phyloP scores from a whole-genome alignment of 2,797 vertebrate species.

The Darevskia mixta region DNA sequence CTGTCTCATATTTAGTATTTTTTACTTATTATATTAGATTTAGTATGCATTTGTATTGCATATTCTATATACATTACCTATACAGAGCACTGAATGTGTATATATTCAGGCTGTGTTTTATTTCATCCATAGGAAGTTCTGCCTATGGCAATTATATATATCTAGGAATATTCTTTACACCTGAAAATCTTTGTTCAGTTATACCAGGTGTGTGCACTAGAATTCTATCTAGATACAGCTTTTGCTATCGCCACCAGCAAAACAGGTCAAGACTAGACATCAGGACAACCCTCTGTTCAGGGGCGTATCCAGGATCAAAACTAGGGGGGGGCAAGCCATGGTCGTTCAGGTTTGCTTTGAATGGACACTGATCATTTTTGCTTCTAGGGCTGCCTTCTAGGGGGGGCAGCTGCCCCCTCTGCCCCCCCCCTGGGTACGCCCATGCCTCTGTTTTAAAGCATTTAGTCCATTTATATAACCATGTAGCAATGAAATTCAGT shows the following conservation, averaged over 20 bases:
- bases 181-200: neutral
- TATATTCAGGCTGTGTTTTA: neutral
- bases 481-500: slow-evolving; percentile 10
- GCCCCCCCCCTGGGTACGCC: no score
- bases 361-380: no score
- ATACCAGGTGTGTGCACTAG: neutral
- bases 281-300: neutral
- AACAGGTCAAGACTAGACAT: slow-evolving; percentile 16
- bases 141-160: neutral
- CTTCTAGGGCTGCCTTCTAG: no score
- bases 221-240: neutral
- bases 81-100: neutral
- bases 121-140: neutral
- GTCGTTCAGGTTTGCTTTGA: no score
- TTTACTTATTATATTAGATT: neutral
- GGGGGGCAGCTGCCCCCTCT: no score
- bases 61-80: neutral
- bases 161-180: neutral
- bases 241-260: neutral
- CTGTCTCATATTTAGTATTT: neutral
- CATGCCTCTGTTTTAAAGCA: neutral
- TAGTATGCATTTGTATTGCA: neutral
- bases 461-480: neutral
- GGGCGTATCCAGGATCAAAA: no score
- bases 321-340: no score